Percentiles rank a stretch among this genome's conserved stretches.
phyloP scores from a whole-genome alignment of 2,797 vertebrate genomes.

The Alcedo atthis region DNA sequence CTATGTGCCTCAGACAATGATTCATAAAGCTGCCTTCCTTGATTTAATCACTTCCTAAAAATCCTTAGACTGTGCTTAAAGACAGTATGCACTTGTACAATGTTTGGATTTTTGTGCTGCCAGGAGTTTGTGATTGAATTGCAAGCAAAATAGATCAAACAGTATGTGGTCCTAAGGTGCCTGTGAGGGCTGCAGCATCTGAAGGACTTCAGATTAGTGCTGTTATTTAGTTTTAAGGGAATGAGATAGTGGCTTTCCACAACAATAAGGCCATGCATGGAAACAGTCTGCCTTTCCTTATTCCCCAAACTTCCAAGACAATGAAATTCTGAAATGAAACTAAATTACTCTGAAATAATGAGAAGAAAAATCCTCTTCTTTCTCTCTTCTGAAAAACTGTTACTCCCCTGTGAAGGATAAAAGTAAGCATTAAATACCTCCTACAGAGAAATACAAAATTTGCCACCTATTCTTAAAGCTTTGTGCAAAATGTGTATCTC shows the following conservation, averaged over 20 bases:
- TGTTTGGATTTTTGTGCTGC: background rate
- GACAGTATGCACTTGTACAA: background rate
- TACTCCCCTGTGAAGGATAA: background rate
- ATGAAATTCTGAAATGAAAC: constrained; percentile 1
- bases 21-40: background rate
- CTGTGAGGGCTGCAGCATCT: background rate
- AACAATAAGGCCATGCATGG: background rate
- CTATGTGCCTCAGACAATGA: background rate
- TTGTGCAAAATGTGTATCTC: background rate
- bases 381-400: background rate
- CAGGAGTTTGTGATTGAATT: background rate
- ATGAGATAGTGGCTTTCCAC: background rate
- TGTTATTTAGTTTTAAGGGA: constrained; percentile 19
- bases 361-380: background rate
- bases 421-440: background rate
- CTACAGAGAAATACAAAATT: background rate
- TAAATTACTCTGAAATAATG: constrained; percentile 33
- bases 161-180: background rate
- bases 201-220: background rate
- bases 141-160: background rate
- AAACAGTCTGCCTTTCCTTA: background rate
- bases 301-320: background rate
- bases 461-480: background rate
- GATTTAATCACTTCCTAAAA: background rate
- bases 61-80: background rate